Conservation (phyloP, 2,888 invertebrate genomes). For the Stenchaetothrips biformis region DNA sequence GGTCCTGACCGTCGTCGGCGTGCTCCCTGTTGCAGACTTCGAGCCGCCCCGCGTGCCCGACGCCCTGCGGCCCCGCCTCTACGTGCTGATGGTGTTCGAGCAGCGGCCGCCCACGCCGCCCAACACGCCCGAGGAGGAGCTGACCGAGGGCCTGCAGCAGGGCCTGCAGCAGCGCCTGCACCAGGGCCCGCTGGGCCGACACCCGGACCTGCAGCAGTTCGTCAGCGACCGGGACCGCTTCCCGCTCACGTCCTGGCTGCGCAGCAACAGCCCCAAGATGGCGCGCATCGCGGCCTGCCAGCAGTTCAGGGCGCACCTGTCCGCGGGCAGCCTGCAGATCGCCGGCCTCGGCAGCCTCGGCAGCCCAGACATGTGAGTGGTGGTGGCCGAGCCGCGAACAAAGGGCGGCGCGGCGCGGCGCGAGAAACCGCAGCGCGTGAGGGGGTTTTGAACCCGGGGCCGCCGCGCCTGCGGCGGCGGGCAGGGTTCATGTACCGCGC, state of each 20-base stretch:
- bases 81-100: conserved; percentile 21
- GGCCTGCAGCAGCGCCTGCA: neutral
- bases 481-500: too few relatives aligned
- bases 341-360: neutral
- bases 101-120: conserved; percentile 3
- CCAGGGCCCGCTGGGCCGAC: conserved; percentile 17
- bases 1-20: neutral
- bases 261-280: conserved; percentile 24
- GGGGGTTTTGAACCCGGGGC: too few relatives aligned
- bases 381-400: neutral
- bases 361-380: neutral
- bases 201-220: conserved; percentile 19
- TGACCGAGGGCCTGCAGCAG: neutral
- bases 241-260: conserved; percentile 14
- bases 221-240: neutral
- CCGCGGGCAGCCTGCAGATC: neutral
- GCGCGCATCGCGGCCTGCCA: conserved; percentile 19
- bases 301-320: conserved; percentile 17
- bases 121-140: neutral
- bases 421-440: neutral
- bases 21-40: neutral
- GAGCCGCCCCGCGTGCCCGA: conserved; percentile 4
- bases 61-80: neutral
- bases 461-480: too few relatives aligned
- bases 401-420: neutral